Evolutionary conservation across 2,888 invertebrate genomes (phyloP), one percentile per base, ranked within the genome.

Genomic region (Anagyrus pseudococci): DNA sequence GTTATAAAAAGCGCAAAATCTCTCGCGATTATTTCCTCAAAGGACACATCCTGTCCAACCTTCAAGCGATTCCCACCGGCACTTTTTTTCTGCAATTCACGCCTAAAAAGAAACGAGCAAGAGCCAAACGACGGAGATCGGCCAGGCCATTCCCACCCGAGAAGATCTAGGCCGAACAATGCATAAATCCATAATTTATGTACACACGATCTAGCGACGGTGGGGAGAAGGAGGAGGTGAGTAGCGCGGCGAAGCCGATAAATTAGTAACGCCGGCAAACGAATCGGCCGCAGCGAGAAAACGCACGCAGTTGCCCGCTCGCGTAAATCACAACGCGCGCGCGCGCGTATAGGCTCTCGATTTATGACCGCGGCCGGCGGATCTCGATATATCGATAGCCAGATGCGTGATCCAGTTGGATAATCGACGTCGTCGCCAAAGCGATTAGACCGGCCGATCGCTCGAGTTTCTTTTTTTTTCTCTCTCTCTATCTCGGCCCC

Each of bases 141-240:
- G 19, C 17, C 26, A 20, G 22, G 33, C 20, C 33, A n/a, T n/a
- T n/a, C n/a, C n/a, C n/a, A n/a, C n/a, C 40, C 23, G n/a, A 44
- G 50, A 61, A 50, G 61, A 61, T 65, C 58, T 65, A 61, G 58
- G 54, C 61, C 55, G 47, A 25, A 43, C 58, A 58, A 44, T 47
- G 65, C 58, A 58, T 65, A 65, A 61, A 61, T 61, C 54, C 64
- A 61, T 64, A 64, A 62, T 65, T 65, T 50, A 55, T 25, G 33
- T 2, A 4, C 33, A 44, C 26, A 17, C n/a, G 17, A n/a, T n/a
- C n/a, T n/a, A n/a, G n/a, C n/a, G n/a, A n/a, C n/a, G n/a, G n/a
- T n/a, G n/a, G n/a, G 4, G 19, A 43, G 19, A 41, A 20, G 40
- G n/a, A 40, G 44, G 43, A 43, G 52, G 25, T 10, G 56, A n/a